Evolutionary conservation across 2,888 invertebrate genomes (phyloP), one percentile per base, ranked within the genome.

Genomic region (Dasysyrphus tricinctus): DNA sequence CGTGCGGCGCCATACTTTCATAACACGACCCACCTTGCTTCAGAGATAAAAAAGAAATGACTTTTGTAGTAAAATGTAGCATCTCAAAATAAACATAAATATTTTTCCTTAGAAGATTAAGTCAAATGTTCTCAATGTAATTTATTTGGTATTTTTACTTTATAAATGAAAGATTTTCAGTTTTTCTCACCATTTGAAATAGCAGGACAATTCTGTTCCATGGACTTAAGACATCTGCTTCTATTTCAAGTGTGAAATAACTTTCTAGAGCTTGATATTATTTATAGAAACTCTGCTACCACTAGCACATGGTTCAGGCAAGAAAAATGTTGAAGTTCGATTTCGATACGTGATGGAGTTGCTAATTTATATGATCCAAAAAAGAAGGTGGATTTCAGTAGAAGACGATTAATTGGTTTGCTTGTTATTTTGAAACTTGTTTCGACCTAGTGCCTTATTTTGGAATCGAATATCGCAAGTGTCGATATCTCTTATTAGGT

Each of bases 351-450:
- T 56, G 56, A 56, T 9, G 0, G 19, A 59, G 37, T 37, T 59
- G 39, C 14, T 56, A 80, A 80, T 80, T 72, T 84, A 84, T 84
- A 57, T 84, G 83, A 32, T 51, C 51, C 51, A 51, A 51, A 51
- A 51, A 51, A 12, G 11, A 51, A 19, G 47, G 5, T 56, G 7
- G 29, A 32, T 56, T 29, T 56, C 29, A 56, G 56, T 8, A 56
- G 5, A 29, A 32, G 54, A 54, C 54, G 32, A 56, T 32, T 9
- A 32, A 56, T 56, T 56, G 14, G 29, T 56, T 29, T 14, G 8
- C 8, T 56, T 32, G 29, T 6, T 29, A 56, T 29, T 32, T 56
- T 14, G 32, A 56, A 56, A 56, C 56, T 56, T 56, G 56, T 56
- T 29, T 32, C 56, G 32, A 56, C 56, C 56, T n/a, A 56, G 54